Evolutionary conservation across 1,140 invertebrate genomes (phyloP), one percentile per base, ranked within the genome.

Genomic region (Globodera rostochiensis): DNA sequence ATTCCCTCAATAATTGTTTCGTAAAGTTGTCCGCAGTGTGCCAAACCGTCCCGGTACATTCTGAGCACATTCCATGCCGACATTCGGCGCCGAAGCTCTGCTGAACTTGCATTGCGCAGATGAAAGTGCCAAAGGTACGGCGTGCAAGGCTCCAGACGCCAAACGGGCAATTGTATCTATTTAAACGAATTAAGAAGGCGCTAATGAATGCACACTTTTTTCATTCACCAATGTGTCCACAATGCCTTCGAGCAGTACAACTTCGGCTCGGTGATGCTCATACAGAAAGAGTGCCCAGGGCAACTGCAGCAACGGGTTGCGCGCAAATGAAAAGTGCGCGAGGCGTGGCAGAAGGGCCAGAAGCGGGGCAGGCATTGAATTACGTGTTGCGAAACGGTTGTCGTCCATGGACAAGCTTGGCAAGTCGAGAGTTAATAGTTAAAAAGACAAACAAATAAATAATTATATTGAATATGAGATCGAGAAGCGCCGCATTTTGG

Each of bases 81-180:
- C 47, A 82, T 73, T 83, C 73, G 50, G n/a, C 69, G 78, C 4
- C 80, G 78, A n/a, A 83, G 7, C 6, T 45, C 79, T n/a, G 19
- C 19, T 73, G 74, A 74, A 21, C 66, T 84, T n/a, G 53, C 83
- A 83, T 84, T 84, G 25, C 60, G 57, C 84, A 84, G 67, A 71
- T 84, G 83, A 8, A 84, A 77, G 74, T 86, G 47, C 82, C 82
- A 86, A 79, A 84, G 70, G 60, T 78, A 84, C 8, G 85, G 85
- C 11, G 85, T 84, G 60, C 83, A 84, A 6, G 83, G 83, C 21
- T 84, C 83, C 57, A 36, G 6, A 9, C 69, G 53, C 85, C 85
- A 84, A 11, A 84, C 82, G 1, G 83, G 83, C 46, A 83, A 75
- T 81, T 82, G 11, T 4, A 84, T 84, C 25, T 84, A 69, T 77